Evolutionary conservation across 92 coral and sea anemone species (phyloP), one percentile per base, ranked within the genome.

Genomic region (Bergia sp.): DNA sequence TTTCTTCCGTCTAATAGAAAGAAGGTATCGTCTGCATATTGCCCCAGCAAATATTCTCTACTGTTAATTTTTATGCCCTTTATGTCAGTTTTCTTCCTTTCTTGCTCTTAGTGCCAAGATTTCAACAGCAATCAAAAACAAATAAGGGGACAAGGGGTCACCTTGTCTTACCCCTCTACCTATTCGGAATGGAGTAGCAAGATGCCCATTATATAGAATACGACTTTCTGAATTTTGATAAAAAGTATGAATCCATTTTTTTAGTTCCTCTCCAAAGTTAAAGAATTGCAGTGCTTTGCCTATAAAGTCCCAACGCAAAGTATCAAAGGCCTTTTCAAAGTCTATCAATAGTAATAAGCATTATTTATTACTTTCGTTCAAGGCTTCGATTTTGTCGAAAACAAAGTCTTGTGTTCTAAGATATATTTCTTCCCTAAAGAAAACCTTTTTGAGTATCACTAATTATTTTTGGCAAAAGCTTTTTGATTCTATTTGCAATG

Each of bases 251-350:
- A 77, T 75, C 39, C 55, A 80, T 64, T 42, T 80, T 55, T 85
- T 79, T 42, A 88, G 57, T 21, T 73, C 79, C 80, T 88, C 90
- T 73, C 90, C 90, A 61, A 87, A 87, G 64, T 64, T 67, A 21
- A 78, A 87, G 42, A 76, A 86, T 5, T n/a, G 36, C 55, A 86
- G 39, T 16, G 75, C 72, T 76, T 50, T 57, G 49, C 47, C 76
- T 73, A 86, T 77, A 76, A 86, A 86, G 65, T 75, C 67, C 49
- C 73, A 86, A 86, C 47, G 89, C n/a, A n/a, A n/a, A n/a, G n/a
- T n/a, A n/a, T n/a, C n/a, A n/a, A n/a, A n/a, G n/a, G n/a, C 80
- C 69, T 67, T 50, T 29, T 73, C 80, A 83, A 86, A 71, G 75
- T 86, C 82, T 72, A 86, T 73, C n/a, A n/a, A 65, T 15, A 86